Conservation (phyloP, 2,888 invertebrate genomes). For the Callinectes sapidus region DNA sequence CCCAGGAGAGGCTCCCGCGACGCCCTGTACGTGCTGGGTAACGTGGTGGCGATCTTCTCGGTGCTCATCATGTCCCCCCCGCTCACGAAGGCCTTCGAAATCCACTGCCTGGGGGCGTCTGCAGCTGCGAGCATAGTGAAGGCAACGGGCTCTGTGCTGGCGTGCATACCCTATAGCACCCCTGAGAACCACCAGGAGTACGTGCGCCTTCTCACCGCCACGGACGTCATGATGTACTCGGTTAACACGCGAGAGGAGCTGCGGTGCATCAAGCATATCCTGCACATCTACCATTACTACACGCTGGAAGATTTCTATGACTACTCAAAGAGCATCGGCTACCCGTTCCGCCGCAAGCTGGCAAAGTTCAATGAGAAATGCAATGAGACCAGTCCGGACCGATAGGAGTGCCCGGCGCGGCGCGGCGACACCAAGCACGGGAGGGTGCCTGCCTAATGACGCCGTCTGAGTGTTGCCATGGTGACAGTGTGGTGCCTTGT, state of each 20-base stretch:
- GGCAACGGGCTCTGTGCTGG: neutral
- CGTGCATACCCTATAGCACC: neutral
- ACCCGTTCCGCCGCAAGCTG: slow-evolving; percentile 17
- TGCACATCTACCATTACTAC: slow-evolving; percentile 23
- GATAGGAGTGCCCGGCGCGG: neutral
- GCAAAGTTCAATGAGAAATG: slow-evolving; percentile 6
- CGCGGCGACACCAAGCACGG: neutral
- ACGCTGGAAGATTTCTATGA: neutral
- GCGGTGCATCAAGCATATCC: neutral
- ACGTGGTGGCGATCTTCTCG: slow-evolving; percentile 8
- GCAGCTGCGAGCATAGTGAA: slow-evolving; percentile 10
- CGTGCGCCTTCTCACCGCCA: neutral
- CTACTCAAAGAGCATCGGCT: slow-evolving; percentile 13
- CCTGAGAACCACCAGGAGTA: neutral
- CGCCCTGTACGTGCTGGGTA: slow-evolving; percentile 16
- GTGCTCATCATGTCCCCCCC: neutral
- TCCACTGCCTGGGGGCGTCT: neutral
- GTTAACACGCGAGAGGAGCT: neutral
- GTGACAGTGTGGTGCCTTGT: too few relatives aligned
- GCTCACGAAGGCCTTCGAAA: neutral
- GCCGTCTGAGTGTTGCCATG: neutral
- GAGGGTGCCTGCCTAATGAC: neutral
- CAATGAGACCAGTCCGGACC: slow-evolving; percentile 8
- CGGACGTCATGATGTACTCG: slow-evolving; percentile 17
- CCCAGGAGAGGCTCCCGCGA: neutral